Conservation (phyloP, 2,888 invertebrate genomes). For the Desoria tigrina region DNA sequence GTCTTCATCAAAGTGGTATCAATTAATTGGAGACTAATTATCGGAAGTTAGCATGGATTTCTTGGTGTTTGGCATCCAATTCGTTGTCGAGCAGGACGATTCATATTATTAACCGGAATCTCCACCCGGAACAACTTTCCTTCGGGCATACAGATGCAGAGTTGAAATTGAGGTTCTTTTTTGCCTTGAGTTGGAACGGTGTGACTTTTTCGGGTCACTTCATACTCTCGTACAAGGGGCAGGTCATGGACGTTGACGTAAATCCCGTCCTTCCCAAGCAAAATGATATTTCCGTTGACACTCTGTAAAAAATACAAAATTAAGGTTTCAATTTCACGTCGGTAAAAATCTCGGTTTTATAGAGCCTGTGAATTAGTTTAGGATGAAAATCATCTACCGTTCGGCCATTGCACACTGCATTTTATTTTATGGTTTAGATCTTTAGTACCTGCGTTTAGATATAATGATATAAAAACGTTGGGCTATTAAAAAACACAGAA, state of each 20-base stretch:
- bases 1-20: no score
- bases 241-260: conserved; percentile 71
- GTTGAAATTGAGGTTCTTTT: conserved; percentile 68
- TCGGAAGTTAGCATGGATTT: conserved; percentile 45
- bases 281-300: conserved; percentile 69
- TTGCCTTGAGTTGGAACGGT: conserved; percentile 48
- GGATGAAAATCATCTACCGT: no score
- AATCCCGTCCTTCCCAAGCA: conserved; percentile 69
- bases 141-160: conserved; percentile 87
- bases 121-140: conserved; percentile 76
- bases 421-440: no score
- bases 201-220: conserved; percentile 48
- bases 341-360: neutral
- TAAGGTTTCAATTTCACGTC: neutral
- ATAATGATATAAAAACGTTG: no score
- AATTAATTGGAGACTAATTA: no score
- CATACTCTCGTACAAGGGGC: conserved; percentile 64
- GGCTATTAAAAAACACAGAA: no score
- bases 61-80: conserved; percentile 45
- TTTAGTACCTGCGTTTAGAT: no score
- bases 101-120: conserved; percentile 47
- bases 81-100: conserved; percentile 25
- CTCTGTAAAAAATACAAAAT: conserved; percentile 58
- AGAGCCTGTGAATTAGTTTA: neutral
- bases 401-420: no score